Evolutionary conservation across 2,113 vertebrate genomes (phyloP), one percentile per base, ranked within the genome.

Genomic region (Brienomyrus longianalis): DNA sequence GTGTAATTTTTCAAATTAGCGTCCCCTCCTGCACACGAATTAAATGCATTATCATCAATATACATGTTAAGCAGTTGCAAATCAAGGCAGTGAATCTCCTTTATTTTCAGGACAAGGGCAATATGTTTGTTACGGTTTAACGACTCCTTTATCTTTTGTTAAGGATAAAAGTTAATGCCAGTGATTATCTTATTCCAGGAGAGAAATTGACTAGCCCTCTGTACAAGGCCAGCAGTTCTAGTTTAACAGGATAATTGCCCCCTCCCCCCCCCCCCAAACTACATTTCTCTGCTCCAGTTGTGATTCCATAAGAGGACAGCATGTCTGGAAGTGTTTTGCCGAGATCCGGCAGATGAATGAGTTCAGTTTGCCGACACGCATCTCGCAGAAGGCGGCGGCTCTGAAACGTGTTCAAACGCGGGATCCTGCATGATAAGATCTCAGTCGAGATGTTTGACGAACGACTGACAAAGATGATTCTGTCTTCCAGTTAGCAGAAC

Each of bases 91-190:
- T n/a, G 88, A 39, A 83, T 83, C 74, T 21, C 74, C 88, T 50
- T 88, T 83, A 87, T 89, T 89, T 83, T 54, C 77, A 83, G 48
- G 70, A 48, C 74, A 89, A 89, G 70, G 88, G 88, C 70, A 54
- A 89, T 89, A 83, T 89, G 74, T 89, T 83, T 83, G 70, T 89
- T 89, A 89, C 54, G 88, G 74, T 43, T 83, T 89, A 89, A 89
- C 21, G 11, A 54, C 19, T 51, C 88, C 88, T 89, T 83, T 83
- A 77, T 89, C 74, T 54, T 27, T 39, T 74, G 8, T 89, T 89
- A 80, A 56, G 23, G 31, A 83, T 19, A 43, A 54, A 50, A 39
- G 85, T 87, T 56, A 87, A 54, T 52, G 51, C 39, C 19, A 17
- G 17, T 43, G 48, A 83, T 52, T 89, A 54, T 74, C 74, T 83